Base-by-base conservation (phyloP, 2,888 invertebrate species). In the Quadriops clusia region DNA sequence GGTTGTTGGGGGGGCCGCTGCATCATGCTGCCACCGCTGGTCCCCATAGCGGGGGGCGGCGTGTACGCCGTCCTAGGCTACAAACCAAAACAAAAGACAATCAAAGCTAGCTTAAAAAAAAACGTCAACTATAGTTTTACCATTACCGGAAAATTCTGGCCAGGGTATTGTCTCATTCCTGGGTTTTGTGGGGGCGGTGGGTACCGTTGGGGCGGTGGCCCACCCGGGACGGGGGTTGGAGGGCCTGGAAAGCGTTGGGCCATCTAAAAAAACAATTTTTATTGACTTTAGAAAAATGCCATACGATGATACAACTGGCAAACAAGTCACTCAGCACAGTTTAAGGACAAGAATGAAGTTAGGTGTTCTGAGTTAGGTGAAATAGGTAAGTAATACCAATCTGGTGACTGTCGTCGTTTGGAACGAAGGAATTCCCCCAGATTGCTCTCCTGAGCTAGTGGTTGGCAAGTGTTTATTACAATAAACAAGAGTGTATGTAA, bases 141-240 rank as follows among this genome's bases (percentile, higher is more conserved):
- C 53, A 69, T 68, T 66, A 85, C 85, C 50, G 81, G 77, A 61
- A 84, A 86, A 54, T 69, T 77, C 38, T 78, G 78, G 25, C 73
- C 74, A 6, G 78, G 70, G 56, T 80, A 80, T 26, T 77, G 79
- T 11, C 80, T 62, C 28, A 77, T 73, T 29, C 72, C 69, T 12
- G 73, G 72, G 23, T 72, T 73, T 44, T 72, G 70, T n/a, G 76
- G 70, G 7, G 76, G 68, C 28, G 68, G 68, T 22, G 68, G 67
- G 47, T 72, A 72, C 26, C 73, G 61, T 42, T 70, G 73, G 17
- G 67, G 68, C 16, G 67, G 66, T 10, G 67, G 67, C 10, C 63
- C 70, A 41, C 64, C 64, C 32, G 67, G 66, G 33, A 63, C 68
- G 43, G 65, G 58, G 39, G 53, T 58, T 21, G 68, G 65, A 34